These are phyloP conservation scores for Tetranychus truncatus DNA, from an alignment of 2,888 invertebrate species.

Conservation along the genomic window DNA sequence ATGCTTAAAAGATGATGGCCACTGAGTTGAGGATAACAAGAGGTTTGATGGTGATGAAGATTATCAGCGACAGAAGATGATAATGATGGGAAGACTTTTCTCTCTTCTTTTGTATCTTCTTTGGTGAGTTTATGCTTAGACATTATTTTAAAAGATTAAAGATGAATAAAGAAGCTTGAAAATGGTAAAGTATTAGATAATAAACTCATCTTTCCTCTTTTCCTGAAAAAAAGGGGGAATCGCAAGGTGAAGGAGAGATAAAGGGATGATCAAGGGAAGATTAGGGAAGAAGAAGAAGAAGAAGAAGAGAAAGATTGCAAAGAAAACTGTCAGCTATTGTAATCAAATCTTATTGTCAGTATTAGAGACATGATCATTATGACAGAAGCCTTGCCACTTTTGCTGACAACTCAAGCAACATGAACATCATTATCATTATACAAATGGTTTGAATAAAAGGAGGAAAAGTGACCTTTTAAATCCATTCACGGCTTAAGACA, in stretches of 20 bases:
- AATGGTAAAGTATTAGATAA: neutral
- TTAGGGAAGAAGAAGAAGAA: neutral
- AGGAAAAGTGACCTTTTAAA: neutral
- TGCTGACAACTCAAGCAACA: neutral
- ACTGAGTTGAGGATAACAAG: neutral
- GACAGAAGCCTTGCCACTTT: neutral
- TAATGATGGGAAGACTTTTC: neutral
- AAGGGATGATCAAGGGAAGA: neutral
- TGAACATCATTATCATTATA: neutral
- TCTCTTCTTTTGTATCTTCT: neutral
- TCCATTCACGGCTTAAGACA: no score
- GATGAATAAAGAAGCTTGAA: neutral
- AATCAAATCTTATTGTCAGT: neutral
- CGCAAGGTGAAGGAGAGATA: neutral
- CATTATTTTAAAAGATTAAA: neutral
- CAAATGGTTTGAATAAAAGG: neutral
- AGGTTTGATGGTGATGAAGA: neutral
- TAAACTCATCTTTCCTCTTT: neutral
- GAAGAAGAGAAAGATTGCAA: neutral
- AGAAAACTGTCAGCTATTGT: neutral
- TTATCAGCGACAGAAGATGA: neutral
- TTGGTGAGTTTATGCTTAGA: neutral
- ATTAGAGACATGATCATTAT: neutral
- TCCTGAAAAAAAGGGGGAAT: neutral
- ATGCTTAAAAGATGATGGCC: neutral